phyloP scores from a whole-genome alignment of 2,797 vertebrate species.

The Pseudochaenichthys georgianus region DNA sequence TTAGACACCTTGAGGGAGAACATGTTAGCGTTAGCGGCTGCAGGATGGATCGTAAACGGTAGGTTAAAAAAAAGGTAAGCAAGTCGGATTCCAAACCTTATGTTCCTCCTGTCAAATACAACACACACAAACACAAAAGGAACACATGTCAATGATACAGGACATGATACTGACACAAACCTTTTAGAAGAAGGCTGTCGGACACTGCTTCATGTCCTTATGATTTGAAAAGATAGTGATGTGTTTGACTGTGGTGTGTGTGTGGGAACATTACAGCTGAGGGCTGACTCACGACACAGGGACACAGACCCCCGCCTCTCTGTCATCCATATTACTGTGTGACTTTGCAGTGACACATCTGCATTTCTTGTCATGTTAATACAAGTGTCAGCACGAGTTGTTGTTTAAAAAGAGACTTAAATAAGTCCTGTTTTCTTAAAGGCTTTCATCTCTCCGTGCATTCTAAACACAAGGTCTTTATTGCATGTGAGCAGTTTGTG shows the following conservation, averaged over 20 bases:
- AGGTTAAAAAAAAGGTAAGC: constrained; percentile 18
- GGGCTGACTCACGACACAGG: constrained; percentile 42
- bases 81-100: constrained; percentile 91
- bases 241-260: constrained; percentile 27
- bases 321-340: neutral
- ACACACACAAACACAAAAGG: constrained; percentile 74
- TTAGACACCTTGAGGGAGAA: constrained; percentile 44
- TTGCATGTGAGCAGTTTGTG: no score
- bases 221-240: neutral
- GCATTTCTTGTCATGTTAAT: neutral
- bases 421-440: no score
- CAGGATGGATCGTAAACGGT: neutral
- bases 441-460: no score
- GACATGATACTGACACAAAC: no score
- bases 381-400: neutral
- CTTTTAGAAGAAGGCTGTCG: neutral
- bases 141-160: constrained; percentile 53
- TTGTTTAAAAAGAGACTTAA: no score
- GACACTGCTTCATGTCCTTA: neutral
- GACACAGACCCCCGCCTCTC: constrained; percentile 27
- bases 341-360: neutral
- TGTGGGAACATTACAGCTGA: constrained; percentile 33
- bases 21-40: constrained; percentile 22
- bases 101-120: constrained; percentile 91
- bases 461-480: no score